Percentiles rank a stretch among this genome's conserved stretches.
Evolutionary conservation across 2,888 invertebrate genomes (phyloP).

Genomic region (Operophtera brumata): DNA sequence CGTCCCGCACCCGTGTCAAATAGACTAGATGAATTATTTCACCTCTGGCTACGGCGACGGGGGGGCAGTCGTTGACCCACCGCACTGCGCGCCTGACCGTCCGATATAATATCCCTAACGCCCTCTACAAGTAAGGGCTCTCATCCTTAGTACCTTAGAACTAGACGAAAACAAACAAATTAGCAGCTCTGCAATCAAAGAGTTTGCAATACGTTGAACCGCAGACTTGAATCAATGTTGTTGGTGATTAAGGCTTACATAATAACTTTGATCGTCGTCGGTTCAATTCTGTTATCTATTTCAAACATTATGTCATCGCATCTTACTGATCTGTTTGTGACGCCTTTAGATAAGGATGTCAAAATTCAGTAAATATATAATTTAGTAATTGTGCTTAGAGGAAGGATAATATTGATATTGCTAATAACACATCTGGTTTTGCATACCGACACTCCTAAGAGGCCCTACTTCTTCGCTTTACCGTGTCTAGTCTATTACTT

Average conservation of each 20-base stretch:
- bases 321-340: conserved; percentile 52
- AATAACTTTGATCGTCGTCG: background rate
- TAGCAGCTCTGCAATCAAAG: background rate
- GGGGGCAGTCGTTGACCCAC: conserved; percentile 69
- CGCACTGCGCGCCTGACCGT: conserved; percentile 38
- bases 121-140: conserved; percentile 24
- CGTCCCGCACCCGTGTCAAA: conserved; percentile 49
- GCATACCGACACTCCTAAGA: no score
- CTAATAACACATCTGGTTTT: no score
- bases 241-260: background rate
- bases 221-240: no score
- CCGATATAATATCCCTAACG: conserved; percentile 44
- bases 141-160: conserved; percentile 30
- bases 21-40: conserved; percentile 62
- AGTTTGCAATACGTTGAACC: background rate
- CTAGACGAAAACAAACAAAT: conserved; percentile 7
- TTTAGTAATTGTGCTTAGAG: no score
- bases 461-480: background rate
- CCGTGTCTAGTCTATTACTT: no score
- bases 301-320: conserved; percentile 59
- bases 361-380: no score
- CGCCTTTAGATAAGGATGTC: conserved; percentile 47
- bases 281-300: conserved; percentile 51
- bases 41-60: conserved; percentile 44
- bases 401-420: no score